These are phyloP conservation scores for Penaeus chinensis DNA, from an alignment of 1,140 invertebrate species.

Conservation along the genomic window DNA sequence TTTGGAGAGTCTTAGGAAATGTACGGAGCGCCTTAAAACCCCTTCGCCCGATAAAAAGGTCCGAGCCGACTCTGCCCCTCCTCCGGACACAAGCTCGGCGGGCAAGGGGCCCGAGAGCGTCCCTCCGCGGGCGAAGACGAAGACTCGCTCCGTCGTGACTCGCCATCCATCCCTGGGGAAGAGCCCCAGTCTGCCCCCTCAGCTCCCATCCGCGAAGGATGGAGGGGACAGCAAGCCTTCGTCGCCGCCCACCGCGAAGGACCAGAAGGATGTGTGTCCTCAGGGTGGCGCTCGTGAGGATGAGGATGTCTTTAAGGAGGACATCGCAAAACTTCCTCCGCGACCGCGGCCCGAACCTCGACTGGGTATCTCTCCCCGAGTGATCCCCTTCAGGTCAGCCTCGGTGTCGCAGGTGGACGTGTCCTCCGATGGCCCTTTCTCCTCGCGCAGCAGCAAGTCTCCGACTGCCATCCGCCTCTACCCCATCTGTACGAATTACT, in stretches of 20 bases:
- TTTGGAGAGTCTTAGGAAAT: constrained; percentile 55
- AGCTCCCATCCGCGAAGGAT: constrained; percentile 41
- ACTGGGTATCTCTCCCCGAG: constrained; percentile 39
- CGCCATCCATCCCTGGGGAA: constrained; percentile 48
- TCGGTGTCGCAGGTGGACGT: constrained; percentile 61
- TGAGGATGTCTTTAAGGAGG: constrained; percentile 31
- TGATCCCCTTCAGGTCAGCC: constrained; percentile 56
- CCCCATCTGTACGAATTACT: constrained; percentile 56
- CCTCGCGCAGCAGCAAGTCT: constrained; percentile 39
- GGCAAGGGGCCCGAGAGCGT: constrained; percentile 19
- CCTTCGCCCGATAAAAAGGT: constrained; percentile 41
- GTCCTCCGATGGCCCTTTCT: constrained; percentile 30
- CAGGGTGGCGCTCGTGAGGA: neutral
- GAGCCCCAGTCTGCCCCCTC: constrained; percentile 50
- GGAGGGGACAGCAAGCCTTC: constrained; percentile 1
- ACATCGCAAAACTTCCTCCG: constrained; percentile 26
- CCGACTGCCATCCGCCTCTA: constrained; percentile 50
- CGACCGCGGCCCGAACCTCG: constrained; percentile 44
- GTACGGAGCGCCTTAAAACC: constrained; percentile 49
- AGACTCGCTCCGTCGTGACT: neutral
- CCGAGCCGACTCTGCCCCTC: constrained; percentile 32
- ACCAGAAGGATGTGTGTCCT: neutral
- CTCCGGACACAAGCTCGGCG: constrained; percentile 30
- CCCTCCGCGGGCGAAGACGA: constrained; percentile 27
- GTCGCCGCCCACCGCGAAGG: neutral